Base-by-base conservation (phyloP, 2,797 vertebrate species). In the Calcarius lapponicus region DNA sequence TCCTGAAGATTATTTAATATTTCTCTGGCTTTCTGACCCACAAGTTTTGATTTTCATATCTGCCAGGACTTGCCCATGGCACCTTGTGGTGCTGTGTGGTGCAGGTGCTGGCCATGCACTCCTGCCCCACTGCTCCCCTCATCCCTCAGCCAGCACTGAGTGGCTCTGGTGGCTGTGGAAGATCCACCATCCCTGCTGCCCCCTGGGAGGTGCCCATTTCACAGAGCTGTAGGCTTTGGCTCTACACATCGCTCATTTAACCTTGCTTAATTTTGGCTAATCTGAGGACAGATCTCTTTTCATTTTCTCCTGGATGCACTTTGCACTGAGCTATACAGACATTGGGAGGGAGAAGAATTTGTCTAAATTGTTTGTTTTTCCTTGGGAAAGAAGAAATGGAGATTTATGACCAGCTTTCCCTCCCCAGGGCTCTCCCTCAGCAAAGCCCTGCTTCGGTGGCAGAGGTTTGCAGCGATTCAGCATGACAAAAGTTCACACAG, bases 401-500 rank as follows among this genome's bases (percentile, higher is more conserved):
- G 79, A 65, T 92, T 88, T 93, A 81, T 90, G n/a, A 28, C 31
- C 6, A 2, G 19, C 56, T 90, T 81, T 76, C 54, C 57, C 34
- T 91, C 57, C 60, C n/a, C 20, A 40, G 67, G 53, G 45, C 61
- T 90, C 20, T 74, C 73, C 50, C 92, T 91, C 78, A 53, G 73
- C 72, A 95, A 36, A 80, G 73, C 80, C 32, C 2, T 62, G 45
- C 89, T 73, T 32, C 21, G 28, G 60, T 45, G 71, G 88, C 89
- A 90, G 73, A 45, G 81, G 71, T 31, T 38, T 48, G 85, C 26
- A 67, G 92, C 48, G 31, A 64, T 48, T 76, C 71, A 72, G 80
- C 81, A 50, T 19, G 19, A 66, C 85, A 90, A 51, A 75, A 92
- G 89, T 96, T 96, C 92, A 90, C 1, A 1, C 83, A 85, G 87